These are phyloP conservation scores for Dione juno DNA, from an alignment of 2,888 invertebrate genomes.

Conservation along the genomic window DNA sequence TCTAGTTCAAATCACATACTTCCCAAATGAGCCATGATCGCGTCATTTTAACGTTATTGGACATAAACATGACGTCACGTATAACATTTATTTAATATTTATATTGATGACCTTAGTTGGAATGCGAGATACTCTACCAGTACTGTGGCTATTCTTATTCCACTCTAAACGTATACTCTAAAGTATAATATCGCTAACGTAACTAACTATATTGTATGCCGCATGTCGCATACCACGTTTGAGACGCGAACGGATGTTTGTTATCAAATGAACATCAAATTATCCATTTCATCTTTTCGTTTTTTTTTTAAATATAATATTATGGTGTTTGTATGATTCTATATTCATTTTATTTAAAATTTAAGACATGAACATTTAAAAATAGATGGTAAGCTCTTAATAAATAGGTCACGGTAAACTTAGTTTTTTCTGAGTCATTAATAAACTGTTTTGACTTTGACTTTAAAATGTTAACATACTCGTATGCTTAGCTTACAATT, in stretches of 20 bases:
- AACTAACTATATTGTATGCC: conserved; percentile 20
- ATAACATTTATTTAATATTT: not conserved
- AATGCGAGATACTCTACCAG: not conserved
- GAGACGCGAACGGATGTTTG: conserved; percentile 21
- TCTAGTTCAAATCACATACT: too few relatives aligned
- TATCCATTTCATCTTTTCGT: not conserved
- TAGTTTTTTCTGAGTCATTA: too few relatives aligned
- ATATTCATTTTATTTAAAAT: too few relatives aligned
- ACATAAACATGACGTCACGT: not conserved
- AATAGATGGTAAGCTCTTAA: too few relatives aligned
- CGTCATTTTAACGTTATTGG: not conserved
- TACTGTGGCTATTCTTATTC: conserved; percentile 17
- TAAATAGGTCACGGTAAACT: too few relatives aligned
- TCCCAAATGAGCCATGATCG: not conserved
- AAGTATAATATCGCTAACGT: conserved; percentile 15
- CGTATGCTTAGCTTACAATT: too few relatives aligned
- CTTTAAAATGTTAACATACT: too few relatives aligned
- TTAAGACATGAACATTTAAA: too few relatives aligned
- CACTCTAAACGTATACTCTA: too few relatives aligned
- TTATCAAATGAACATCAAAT: conserved; percentile 1
- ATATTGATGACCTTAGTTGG: conserved; percentile 3
- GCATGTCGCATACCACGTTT: conserved; percentile 11
- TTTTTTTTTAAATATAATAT: too few relatives aligned
- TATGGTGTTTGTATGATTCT: too few relatives aligned
- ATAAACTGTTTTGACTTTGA: too few relatives aligned